Conservation (phyloP, 2,113 vertebrate genomes). For the Vimba vimba region DNA sequence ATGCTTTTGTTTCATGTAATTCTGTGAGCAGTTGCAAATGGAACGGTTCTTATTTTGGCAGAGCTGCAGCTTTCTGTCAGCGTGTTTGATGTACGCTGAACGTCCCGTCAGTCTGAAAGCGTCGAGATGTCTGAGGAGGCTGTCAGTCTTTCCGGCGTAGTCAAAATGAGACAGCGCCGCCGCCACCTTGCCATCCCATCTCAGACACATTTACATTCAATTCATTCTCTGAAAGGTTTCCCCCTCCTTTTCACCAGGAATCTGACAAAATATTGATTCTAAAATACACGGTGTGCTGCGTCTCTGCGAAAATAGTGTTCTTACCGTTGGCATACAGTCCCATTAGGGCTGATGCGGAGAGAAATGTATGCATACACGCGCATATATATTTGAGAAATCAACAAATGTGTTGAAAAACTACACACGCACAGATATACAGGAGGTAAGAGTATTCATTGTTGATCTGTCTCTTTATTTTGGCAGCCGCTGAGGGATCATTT, state of each 20-base stretch:
- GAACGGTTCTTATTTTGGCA: conserved; percentile 66
- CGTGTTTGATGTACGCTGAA: conserved; percentile 65
- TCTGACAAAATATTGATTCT: conserved; percentile 78
- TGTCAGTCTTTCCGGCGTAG: conserved; percentile 62
- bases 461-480: conserved; percentile 76
- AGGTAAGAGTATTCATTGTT: conserved; percentile 21
- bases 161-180: conserved; percentile 47
- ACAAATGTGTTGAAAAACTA: conserved; percentile 9
- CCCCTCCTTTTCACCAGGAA: conserved; percentile 5
- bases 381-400: conserved; percentile 36
- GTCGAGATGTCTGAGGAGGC: conserved; percentile 63
- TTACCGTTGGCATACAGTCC: conserved; percentile 68
- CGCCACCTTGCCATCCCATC: conserved; percentile 55
- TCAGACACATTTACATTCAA: conserved; percentile 61
- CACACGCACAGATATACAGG: not conserved
- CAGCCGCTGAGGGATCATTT: conserved; percentile 73
- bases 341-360: conserved; percentile 64
- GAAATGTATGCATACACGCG: conserved; percentile 62
- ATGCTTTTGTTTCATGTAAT: not conserved
- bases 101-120: conserved; percentile 71
- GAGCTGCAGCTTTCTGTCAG: conserved; percentile 35
- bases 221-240: conserved; percentile 48
- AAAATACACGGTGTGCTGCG: conserved; percentile 67
- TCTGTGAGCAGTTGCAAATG: conserved; percentile 66
- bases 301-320: conserved; percentile 75